phyloP scores from a whole-genome alignment of 2,888 invertebrate species.

The Ptychoptera albimana region DNA sequence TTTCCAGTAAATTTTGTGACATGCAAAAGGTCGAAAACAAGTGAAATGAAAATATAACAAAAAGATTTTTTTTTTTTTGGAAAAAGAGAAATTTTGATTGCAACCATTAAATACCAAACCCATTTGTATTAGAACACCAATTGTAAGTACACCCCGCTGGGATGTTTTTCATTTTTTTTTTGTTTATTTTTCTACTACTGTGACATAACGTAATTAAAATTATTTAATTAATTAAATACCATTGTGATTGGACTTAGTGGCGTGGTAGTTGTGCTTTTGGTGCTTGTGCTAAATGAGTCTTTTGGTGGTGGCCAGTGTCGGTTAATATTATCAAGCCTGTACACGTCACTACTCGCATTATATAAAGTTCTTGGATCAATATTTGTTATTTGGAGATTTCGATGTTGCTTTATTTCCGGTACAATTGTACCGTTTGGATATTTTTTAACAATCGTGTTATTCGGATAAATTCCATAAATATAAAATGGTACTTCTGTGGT shows the following conservation, averaged over 20 bases:
- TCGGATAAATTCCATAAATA: constrained; percentile 59
- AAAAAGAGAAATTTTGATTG: too few relatives aligned
- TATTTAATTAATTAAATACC: constrained; percentile 9
- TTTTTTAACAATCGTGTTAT: constrained; percentile 64
- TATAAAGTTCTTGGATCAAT: constrained; percentile 41
- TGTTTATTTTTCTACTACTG: neutral
- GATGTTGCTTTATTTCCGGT: constrained; percentile 41
- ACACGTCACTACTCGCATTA: constrained; percentile 32
- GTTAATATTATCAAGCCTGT: constrained; percentile 6
- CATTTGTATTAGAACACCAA: constrained; percentile 1
- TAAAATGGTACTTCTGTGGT: constrained; percentile 39
- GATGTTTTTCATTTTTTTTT: neutral
- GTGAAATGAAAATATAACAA: neutral
- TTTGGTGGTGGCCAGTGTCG: constrained; percentile 3
- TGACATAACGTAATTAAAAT: constrained; percentile 10
- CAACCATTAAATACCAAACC: constrained; percentile 10
- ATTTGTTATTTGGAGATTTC: constrained; percentile 39
- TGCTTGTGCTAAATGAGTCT: neutral
- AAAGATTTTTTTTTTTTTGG: too few relatives aligned
- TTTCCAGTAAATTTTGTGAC: neutral
- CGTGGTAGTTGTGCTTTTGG: neutral
- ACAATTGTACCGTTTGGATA: constrained; percentile 66
- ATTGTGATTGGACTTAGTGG: constrained; percentile 7
- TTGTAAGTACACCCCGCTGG: neutral
- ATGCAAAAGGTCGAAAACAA: neutral